Base-by-base conservation (phyloP, 2,113 vertebrate species). In the Monarcha castaneiventris region DNA sequence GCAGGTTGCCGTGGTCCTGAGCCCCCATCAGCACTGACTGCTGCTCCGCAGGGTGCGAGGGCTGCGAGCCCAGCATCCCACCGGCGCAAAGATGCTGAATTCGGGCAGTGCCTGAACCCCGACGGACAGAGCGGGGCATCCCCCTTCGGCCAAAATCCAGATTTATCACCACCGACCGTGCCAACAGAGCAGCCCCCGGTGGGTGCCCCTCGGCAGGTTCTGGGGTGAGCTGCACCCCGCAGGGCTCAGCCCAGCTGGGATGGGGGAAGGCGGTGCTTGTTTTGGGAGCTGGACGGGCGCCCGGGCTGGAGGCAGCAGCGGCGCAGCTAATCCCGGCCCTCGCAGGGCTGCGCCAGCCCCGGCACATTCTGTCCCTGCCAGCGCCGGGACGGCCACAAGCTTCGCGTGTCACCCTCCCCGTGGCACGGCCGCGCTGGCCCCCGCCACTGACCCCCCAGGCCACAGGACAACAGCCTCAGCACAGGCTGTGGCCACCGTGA, bases 321-420 rank as follows among this genome's bases (percentile, higher is more conserved):
- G 55, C 8, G 3, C 55, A 68, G 55, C 11, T 94, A 67, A 96
- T 94, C 93, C 61, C 8, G 3, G 61, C 63, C 59, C 68, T 83
- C 5, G 48, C 87, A 17, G n/a, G 59, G 89, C 83, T 33, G 61
- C 8, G 3, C 59, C 52, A 7, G 84, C 35, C 8, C 52, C 56
- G 55, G 93, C 93, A 95, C 94, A 96, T 94, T 94, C 95, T 95
- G 96, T 97, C 94, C 96, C 83, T 56, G 82, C 39, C 91, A 80
- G 89, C 3, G 3, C 74, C 8, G 25, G 37, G 41, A 32, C 2
- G 5, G 79, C 62, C n/a, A 7, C 33, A 3, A 35, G 81, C 39
- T 41, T 52, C 32, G 5, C 3, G 4, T 82, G 81, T 89, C 92
- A 79, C 78, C 61, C 43, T 21, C 84, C 54, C 48, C 0, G 1